Conservation (phyloP, 1,140 invertebrate genomes). For the Penaeus indicus region DNA sequence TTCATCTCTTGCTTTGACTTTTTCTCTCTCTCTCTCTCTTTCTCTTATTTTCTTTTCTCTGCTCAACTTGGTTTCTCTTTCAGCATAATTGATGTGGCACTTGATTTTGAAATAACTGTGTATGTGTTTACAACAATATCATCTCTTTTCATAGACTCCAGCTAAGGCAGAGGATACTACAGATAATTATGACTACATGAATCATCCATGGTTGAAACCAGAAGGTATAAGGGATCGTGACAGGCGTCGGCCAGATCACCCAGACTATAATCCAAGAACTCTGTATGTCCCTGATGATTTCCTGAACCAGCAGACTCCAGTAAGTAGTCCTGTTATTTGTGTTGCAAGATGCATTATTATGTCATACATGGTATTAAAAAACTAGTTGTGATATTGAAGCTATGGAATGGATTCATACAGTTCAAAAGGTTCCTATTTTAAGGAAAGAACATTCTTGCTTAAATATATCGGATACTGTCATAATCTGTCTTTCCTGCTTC, state of each 20-base stretch:
- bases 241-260: slow-evolving; percentile 77
- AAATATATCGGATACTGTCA: neutral
- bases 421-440: too few species aligned
- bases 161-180: slow-evolving; percentile 32
- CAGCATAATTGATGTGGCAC: too few species aligned
- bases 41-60: neutral
- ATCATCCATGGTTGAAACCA: slow-evolving; percentile 85
- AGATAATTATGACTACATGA: slow-evolving; percentile 80
- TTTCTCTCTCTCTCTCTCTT: neutral
- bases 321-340: slow-evolving; percentile 70
- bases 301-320: slow-evolving; percentile 84
- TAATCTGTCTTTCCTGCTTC: slow-evolving; percentile 68
- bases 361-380: too few species aligned
- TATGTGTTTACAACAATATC: neutral
- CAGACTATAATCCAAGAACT: slow-evolving; percentile 90
- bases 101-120: neutral
- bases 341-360: too few species aligned
- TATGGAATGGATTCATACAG: too few species aligned
- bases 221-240: slow-evolving; percentile 84
- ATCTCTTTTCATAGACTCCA: slow-evolving; percentile 40
- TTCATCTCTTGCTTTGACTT: neutral
- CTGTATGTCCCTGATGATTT: slow-evolving; percentile 88
- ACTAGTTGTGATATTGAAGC: too few species aligned
- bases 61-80: neutral
- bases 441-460: too few species aligned